Evolutionary conservation across 2,113 vertebrate species (phyloP), one percentile per base, ranked within the genome.

Genomic region (Diadophis punctatus): DNA sequence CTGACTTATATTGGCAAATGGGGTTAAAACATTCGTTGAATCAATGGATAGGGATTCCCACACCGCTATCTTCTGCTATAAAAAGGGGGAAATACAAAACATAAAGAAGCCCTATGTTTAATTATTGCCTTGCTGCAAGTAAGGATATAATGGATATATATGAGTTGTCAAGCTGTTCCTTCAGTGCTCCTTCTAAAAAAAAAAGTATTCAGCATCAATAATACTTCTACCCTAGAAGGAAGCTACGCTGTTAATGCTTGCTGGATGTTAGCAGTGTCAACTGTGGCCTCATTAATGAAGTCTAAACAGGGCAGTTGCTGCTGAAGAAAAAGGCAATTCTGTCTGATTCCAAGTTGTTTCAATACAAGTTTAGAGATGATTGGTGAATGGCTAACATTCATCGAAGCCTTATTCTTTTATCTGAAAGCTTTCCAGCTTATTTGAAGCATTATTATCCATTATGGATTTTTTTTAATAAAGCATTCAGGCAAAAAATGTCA

Each of bases 401-500:
- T 56, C 30, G 68, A 43, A 85, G 86, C 25, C 53, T 74, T n/a
- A 56, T 91, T 60, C n/a, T 89, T 80, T 39, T 84, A 85, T 46
- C 63, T 89, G 58, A 53, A 11, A 90, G 55, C 74, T 94, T 92
- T 86, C 51, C 7, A 63, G 7, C 8, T 34, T 3, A 0, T 27
- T 91, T 27, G 8, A 91, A 56, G 34, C 55, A 91, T 6, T 89
- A 30, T 34, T 39, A 0, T 20, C 89, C 3, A 8, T 48, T 48
- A 10, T 1, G 43, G 0, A 74, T 27, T 1, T n/a, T 0, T n/a
- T 58, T n/a, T 91, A 3, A 80, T 9, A 58, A 14, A 6, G 39
- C 0, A 52, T 93, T 94, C 60, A 91, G 58, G 18, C 52, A 90
- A 95, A 86, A 68, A 2, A 86, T 23, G n/a, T 93, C 52, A 88